Conservation (phyloP, 92 coral and sea anemone genomes). For the Epizoanthus rinbou region DNA sequence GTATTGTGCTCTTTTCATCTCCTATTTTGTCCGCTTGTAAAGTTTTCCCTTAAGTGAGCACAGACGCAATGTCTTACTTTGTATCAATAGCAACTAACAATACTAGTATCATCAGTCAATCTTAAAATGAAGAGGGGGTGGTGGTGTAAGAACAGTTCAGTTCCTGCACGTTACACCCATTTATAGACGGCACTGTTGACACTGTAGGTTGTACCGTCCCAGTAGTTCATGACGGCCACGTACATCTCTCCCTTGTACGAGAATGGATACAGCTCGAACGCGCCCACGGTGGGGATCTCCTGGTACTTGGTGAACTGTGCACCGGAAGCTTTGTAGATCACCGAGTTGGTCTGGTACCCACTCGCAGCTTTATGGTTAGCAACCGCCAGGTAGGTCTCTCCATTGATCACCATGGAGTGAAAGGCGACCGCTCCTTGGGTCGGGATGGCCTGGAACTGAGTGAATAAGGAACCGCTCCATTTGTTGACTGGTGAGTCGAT, state of each 20-base stretch:
- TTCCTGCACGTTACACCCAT: slow-evolving; percentile 21
- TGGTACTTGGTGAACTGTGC: slow-evolving; percentile 55
- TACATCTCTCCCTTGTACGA: slow-evolving; percentile 53
- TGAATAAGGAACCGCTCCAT: slow-evolving; percentile 45
- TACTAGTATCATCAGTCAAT: too few relatives aligned
- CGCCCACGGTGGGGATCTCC: slow-evolving; percentile 43
- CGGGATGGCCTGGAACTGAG: slow-evolving; percentile 44
- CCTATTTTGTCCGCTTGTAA: too few relatives aligned
- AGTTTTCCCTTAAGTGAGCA: too few relatives aligned
- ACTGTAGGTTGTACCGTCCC: slow-evolving; percentile 26
- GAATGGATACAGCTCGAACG: slow-evolving; percentile 52
- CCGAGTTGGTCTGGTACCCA: slow-evolving; percentile 27
- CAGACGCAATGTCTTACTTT: too few relatives aligned
- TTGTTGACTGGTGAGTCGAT: slow-evolving; percentile 41
- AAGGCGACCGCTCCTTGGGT: slow-evolving; percentile 49
- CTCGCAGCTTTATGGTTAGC: slow-evolving; percentile 17
- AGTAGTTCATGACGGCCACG: slow-evolving; percentile 26
- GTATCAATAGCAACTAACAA: too few relatives aligned
- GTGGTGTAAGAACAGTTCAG: not conserved
- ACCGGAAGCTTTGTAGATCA: slow-evolving; percentile 58
- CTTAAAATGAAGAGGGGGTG: too few relatives aligned
- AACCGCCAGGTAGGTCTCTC: slow-evolving; percentile 42
- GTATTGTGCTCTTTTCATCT: too few relatives aligned
- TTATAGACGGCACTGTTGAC: slow-evolving; percentile 36
- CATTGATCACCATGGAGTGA: slow-evolving; percentile 49